phyloP scores from a whole-genome alignment of 2,113 vertebrate species.

The Hyla sarda region DNA sequence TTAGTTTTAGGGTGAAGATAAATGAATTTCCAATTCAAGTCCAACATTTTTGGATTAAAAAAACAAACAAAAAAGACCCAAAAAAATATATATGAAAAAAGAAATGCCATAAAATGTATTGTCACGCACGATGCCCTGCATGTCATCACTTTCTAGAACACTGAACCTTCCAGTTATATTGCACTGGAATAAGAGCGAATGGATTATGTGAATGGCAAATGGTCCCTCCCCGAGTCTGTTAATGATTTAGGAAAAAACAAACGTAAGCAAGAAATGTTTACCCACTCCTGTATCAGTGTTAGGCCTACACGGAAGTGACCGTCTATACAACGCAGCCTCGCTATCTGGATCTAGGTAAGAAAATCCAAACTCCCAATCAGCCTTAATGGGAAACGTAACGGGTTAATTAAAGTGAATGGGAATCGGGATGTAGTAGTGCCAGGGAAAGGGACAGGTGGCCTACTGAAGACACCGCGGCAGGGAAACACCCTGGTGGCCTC shows the following conservation, averaged over 20 bases:
- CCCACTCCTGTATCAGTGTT: slow-evolving; percentile 17
- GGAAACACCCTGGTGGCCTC: not conserved
- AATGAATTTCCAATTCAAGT: not conserved
- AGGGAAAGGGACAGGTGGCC: not conserved
- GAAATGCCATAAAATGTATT: not conserved
- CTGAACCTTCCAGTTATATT: slow-evolving; percentile 12
- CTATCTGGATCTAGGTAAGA: slow-evolving; percentile 48
- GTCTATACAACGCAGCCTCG: slow-evolving; percentile 2
- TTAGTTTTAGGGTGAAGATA: too few species aligned
- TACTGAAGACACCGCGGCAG: not conserved
- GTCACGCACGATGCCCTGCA: not conserved
- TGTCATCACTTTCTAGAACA: slow-evolving; percentile 10
- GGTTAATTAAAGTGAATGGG: not conserved
- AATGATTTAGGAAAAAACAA: slow-evolving; percentile 50
- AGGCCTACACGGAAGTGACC: slow-evolving; percentile 55
- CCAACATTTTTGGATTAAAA: too few species aligned
- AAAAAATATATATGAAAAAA: too few species aligned
- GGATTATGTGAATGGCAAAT: not conserved
- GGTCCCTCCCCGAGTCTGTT: slow-evolving; percentile 45
- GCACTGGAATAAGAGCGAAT: not conserved
- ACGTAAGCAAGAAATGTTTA: slow-evolving; percentile 49
- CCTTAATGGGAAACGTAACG: too few species aligned
- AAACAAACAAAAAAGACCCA: too few species aligned
- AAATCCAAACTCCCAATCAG: not conserved
- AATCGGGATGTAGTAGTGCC: not conserved